Evolutionary conservation across 2,888 invertebrate genomes (phyloP), one percentile per base, ranked within the genome.

Genomic region (Diadegma fenestrale): DNA sequence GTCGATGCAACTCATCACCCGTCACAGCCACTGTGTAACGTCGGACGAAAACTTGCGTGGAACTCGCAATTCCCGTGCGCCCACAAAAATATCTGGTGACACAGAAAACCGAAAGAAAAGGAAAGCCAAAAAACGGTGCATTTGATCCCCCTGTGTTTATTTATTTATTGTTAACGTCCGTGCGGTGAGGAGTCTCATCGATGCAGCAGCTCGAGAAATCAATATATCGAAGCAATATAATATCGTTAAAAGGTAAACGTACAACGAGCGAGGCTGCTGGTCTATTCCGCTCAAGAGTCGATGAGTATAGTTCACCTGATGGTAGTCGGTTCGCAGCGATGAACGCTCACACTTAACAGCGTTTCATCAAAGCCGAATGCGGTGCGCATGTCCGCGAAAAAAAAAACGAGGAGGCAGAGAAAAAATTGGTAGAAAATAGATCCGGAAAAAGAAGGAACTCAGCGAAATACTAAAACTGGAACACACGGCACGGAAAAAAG

Each of bases 361-460:
- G 79, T 85, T 86, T 87, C 85, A 86, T 87, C 85, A 84, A 86
- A 83, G 85, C 77, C 80, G 72, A 86, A 85, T 82, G 79, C 72
- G 61, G 51, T 45, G 71, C 45, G 54, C 66, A 79, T 61, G 54
- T 41, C 14, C 19, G 54, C 48, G 64, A 4, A 4, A 80, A 82
- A 80, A 76, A 66, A 19, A 19, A 54, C 51, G 61, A 41, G 58
- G 43, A 43, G 48, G 43, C 51, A 71, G 37, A 22, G 54, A 22
- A 43, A 54, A 54, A 77, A 75, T 37, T 41, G 68, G 66, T 77
- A 79, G 17, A 77, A 33, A 45, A 54, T 43, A 41, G 51, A 61
- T 17, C 51, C 61, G 48, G 61, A 73, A 82, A 68, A 86, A 43
- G 64, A 80, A 75, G 45, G 72, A 69, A 68, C 43, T 51, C 22